Conservation (phyloP, 2,113 vertebrate genomes). For the Dryoscopus gambensis region DNA sequence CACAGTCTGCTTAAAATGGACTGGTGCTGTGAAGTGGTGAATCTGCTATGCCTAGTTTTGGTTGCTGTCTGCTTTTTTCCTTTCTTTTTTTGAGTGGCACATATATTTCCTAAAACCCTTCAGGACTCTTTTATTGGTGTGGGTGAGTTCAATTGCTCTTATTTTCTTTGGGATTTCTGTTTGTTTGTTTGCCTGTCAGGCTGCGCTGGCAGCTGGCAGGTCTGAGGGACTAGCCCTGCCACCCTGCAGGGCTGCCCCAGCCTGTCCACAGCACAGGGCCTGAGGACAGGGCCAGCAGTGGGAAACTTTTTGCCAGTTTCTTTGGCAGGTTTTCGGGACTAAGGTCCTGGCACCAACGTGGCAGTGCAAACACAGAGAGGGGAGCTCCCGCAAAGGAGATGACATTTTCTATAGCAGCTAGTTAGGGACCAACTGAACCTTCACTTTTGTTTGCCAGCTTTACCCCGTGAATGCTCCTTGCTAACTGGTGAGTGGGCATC, state of each 20-base stretch:
- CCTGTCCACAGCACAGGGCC: not conserved
- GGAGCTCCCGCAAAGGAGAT: not conserved
- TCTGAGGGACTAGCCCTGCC: not conserved
- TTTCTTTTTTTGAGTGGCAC: not conserved
- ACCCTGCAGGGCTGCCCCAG: not conserved
- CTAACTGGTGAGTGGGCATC: not conserved
- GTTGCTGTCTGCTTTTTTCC: not conserved
- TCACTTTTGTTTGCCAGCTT: not conserved
- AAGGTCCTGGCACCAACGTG: not conserved
- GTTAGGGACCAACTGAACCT: not conserved
- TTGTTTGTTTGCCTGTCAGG: not conserved
- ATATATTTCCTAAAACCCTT: not conserved
- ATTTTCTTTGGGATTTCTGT: not conserved
- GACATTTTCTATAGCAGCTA: not conserved
- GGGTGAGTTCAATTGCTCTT: not conserved
- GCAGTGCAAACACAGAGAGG: not conserved
- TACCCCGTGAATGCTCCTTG: not conserved
- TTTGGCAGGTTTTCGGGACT: not conserved
- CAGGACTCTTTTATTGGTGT: not conserved
- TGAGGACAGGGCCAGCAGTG: accelerated
- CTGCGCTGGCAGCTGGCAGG: not conserved
- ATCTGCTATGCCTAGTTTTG: not conserved
- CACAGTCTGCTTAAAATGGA: not conserved
- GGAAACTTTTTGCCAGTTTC: accelerated
- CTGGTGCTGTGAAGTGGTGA: not conserved